phyloP scores from a whole-genome alignment of 2,113 vertebrate genomes.

The Pangasianodon hypophthalmus region DNA sequence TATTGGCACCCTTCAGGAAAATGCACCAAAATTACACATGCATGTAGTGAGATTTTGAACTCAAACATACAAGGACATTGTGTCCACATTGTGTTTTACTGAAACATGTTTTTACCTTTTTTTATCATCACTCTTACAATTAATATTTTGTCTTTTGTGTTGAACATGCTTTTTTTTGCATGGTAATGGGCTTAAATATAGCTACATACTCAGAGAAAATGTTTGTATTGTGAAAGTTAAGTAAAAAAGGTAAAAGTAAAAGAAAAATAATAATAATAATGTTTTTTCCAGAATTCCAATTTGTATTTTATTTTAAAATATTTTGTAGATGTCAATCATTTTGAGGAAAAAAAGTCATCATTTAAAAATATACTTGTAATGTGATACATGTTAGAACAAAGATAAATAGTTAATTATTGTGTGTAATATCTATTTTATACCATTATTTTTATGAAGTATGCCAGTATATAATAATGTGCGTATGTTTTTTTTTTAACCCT shows the following conservation, averaged over 20 bases:
- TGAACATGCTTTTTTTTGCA: not conserved
- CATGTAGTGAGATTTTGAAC: not conserved
- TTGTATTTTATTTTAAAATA: not conserved
- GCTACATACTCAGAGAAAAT: not conserved
- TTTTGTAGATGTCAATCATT: not conserved
- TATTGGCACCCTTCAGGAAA: not conserved
- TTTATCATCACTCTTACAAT: not conserved
- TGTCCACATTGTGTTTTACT: not conserved
- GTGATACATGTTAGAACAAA: not conserved
- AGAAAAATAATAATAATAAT: not conserved
- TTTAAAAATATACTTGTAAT: not conserved
- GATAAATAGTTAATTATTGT: not conserved
- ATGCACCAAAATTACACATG: not conserved
- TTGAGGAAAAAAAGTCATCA: not conserved
- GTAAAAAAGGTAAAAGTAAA: too few relatives aligned
- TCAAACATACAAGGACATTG: not conserved
- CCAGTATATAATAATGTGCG: not conserved
- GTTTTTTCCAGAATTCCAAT: not conserved
- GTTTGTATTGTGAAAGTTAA: not conserved
- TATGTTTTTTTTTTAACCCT: not conserved
- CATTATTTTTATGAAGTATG: not conserved
- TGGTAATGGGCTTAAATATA: too few relatives aligned
- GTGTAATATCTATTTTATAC: not conserved
- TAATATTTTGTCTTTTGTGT: not conserved
- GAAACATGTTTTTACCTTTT: too few relatives aligned